Evolutionary conservation across 2,797 vertebrate species (phyloP), one percentile per base, ranked within the genome.

Genomic region (Microctenopoma stevenorrisi): DNA sequence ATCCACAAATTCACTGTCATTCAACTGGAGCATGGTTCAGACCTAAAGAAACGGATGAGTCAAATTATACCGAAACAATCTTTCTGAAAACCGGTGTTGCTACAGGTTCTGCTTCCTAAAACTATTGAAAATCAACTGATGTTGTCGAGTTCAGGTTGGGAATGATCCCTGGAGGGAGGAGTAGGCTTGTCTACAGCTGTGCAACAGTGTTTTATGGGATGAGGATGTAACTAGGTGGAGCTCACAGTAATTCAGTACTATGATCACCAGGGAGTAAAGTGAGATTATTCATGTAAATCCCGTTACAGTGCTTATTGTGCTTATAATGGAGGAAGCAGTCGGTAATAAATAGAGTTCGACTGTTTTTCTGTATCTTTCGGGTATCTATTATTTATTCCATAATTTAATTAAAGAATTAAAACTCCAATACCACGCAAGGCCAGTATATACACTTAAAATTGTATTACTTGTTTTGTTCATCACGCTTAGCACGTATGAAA

Each of bases 181-280:
- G 15, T 52, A 50, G 3, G 22, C 16, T 12, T 43, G 47, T 68
- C 62, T 28, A 13, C 47, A 61, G 48, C 68, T 78, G 68, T 50
- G 55, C 22, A 7, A 8, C 52, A 22, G 35, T 54, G 51, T 74
- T 83, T 80, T 86, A 88, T 87, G 13, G 22, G 22, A 22, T 56
- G 47, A 68, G 26, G 35, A 61, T 40, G 50, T 63, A 38, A 59
- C 56, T 74, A 84, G 90, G 91, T 70, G 91, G 91, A 86, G 91
- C 82, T 77, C 57, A n/a, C 7, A 60, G 67, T 76, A 12, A 53
- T 46, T 52, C 38, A 25, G 3, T 4, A 3, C 15, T 4, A 6
- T 38, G n/a, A 18, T n/a, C 1, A 46, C n/a, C 44, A n/a, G 15
- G 3, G 16, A 15, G 16, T 15, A n/a, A 44, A 44, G 42, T 44